Evolutionary conservation across 2,888 invertebrate genomes (phyloP), one percentile per base, ranked within the genome.

Genomic region (Tenthredo distinguenda): DNA sequence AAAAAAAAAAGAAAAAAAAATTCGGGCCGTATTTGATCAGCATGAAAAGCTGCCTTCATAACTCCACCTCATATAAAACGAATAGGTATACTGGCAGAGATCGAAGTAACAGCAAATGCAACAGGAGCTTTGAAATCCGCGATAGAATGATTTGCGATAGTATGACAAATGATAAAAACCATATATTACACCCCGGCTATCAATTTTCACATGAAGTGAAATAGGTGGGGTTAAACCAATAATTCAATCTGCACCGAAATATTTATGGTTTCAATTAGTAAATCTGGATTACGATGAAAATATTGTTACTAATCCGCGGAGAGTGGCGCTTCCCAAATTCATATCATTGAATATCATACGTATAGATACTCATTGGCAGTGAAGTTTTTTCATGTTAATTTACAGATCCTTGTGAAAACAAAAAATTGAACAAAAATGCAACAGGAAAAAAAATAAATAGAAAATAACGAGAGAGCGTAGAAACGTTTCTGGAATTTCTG

Each of bases 251-350:
- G 21, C n/a, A 26, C 58, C 18, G 40, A 62, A 62, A 62, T 62
- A 65, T 81, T 81, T 40, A 62, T 40, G 21, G 62, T 40, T 81
- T 55, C 62, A 81, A 65, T 81, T 81, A 62, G 77, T n/a, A 55
- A 50, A 47, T 77, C 55, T 77, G 77, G 47, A 50, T 65, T 40
- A 81, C 81, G 62, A 81, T 62, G 37, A 81, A 81, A 81, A 62
- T 77, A 77, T 77, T 50, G 47, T 77, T 12, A 50, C 18, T 77
- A 50, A 50, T 34, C 50, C 55, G 34, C 77, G 50, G 77, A 55
- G 34, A 34, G 34, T 68, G 68, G 34, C 18, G 6, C 15, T 26
- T 18, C 31, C 34, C 12, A 5, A 18, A 68, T 68, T 68, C 18
- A 7, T 34, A 26, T 34, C 34, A 68, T 18, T 31, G 15, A 68